These are phyloP conservation scores for Aporrectodea caliginosa DNA, from an alignment of 1,140 invertebrate genomes.

Conservation along the genomic window DNA sequence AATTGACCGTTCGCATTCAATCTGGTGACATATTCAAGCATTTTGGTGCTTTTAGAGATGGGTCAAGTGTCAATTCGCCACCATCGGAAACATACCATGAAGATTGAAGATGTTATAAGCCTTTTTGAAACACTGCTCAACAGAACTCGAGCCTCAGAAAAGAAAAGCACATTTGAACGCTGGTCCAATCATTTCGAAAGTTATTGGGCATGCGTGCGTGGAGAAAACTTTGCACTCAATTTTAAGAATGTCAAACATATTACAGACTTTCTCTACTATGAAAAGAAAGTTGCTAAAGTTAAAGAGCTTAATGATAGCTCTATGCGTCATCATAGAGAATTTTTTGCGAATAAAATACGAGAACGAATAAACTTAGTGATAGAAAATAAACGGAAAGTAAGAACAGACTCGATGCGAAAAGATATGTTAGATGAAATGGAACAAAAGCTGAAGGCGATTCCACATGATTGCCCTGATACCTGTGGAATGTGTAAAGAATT, in stretches of 20 bases:
- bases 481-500: not conserved
- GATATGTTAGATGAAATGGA: not conserved
- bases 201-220: not conserved
- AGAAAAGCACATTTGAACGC: not conserved
- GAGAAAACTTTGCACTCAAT: not conserved
- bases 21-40: not conserved
- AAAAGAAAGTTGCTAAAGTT: not conserved
- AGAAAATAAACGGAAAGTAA: not conserved
- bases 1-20: not conserved
- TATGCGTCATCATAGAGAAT: not conserved
- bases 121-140: not conserved
- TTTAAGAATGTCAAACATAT: not conserved
- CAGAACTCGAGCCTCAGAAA: not conserved
- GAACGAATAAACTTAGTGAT: not conserved
- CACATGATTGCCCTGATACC: not conserved
- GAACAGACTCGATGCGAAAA: not conserved
- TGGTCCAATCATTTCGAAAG: not conserved
- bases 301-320: not conserved
- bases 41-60: not conserved
- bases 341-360: not conserved
- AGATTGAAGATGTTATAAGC: not conserved
- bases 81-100: not conserved
- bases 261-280: not conserved
- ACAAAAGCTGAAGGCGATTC: not conserved
- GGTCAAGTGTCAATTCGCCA: not conserved